Evolutionary conservation across 2,888 invertebrate genomes (phyloP), one percentile per base, ranked within the genome.

Genomic region (Cacoxenus indagator): DNA sequence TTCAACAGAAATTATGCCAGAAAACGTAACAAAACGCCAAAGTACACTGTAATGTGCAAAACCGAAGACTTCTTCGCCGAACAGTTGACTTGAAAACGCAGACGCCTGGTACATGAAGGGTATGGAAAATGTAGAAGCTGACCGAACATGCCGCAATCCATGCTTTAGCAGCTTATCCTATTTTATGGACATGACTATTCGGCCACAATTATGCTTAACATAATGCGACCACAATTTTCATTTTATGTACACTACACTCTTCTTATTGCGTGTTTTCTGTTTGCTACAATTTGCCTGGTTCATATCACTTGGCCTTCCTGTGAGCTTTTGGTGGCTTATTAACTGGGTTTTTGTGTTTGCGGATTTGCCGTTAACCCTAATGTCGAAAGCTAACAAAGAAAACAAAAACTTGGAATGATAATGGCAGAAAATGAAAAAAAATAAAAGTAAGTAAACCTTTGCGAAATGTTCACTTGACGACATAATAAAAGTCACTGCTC

Each of bases 181-280:
- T 48, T 48, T 48, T 48, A 19, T 48, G 48, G 11, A 19, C 48
- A 48, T 19, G 19, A 17, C 6, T 48, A 48, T 48, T 17, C 48
- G 11, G 48, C 48, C 37, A 19, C 48, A 48, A 48, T 48, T 48
- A 79, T 80, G 74, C 76, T 80, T 75, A 78, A 78, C 75, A 80
- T 79, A 78, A 79, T 79, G 81, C 75, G 75, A 75, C 80, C 78
- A 73, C 78, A 76, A 80, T 79, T 78, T 80, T 79, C 80, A 78
- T 79, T 80, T 78, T 45, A 43, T 48, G 9, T 19, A n/a, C 19
- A 6, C 17, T 43, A 45, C n/a, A n/a, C 9, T 59, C 9, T 27
- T 4, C n/a, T 27, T 59, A 27, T 59, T 2, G 4, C 3, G 14
- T 27, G 9, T 27, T 59, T 8, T 29, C 3, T 29, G n/a, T 59